Evolutionary conservation across 2,888 invertebrate species (phyloP).

Genomic region (Meghimatium bilineatum): DNA sequence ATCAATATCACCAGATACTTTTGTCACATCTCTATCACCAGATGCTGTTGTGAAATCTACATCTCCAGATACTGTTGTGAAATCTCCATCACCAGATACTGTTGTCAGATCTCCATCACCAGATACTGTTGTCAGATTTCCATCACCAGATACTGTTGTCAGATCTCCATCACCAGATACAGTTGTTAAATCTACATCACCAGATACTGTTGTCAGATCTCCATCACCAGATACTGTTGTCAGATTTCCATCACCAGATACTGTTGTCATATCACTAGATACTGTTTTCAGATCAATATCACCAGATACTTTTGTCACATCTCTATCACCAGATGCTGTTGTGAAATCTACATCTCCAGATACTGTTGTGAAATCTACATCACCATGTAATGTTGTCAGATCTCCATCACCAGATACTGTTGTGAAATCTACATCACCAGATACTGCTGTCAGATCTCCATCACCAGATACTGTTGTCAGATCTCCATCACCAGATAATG

Average conservation of each 20-base stretch:
- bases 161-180: neutral
- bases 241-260: neutral
- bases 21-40: neutral
- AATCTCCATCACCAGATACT: neutral
- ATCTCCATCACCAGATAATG: conserved; percentile 1
- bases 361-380: neutral
- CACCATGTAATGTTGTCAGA: neutral
- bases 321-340: neutral
- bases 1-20: neutral
- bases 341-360: neutral
- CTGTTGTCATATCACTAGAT: neutral
- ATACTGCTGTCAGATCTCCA: neutral
- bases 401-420: neutral
- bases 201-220: conserved; percentile 1
- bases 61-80: neutral
- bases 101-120: neutral
- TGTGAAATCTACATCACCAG: neutral
- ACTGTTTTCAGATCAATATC: neutral
- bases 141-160: neutral
- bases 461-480: conserved; percentile 9
- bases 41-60: neutral
- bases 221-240: conserved; percentile 2
- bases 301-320: neutral
- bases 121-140: neutral
- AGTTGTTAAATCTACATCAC: neutral